Evolutionary conservation across 2,888 invertebrate genomes (phyloP), one percentile per base, ranked within the genome.

Genomic region (Lithosia quadra): DNA sequence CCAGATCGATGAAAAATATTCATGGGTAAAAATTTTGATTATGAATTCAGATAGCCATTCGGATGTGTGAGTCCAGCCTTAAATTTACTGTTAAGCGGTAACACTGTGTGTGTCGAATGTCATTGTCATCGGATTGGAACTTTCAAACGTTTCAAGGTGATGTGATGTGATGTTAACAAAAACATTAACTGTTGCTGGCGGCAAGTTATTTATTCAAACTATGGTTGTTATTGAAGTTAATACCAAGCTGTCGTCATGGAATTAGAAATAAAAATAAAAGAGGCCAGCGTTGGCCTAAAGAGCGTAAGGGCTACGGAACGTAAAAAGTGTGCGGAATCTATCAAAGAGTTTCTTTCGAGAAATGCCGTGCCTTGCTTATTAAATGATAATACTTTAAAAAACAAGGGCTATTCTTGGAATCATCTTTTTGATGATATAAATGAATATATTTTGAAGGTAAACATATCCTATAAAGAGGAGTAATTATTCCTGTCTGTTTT

Each of bases 391-490:
- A 90, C 92, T 15, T 68, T 86, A 22, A 90, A 83, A 64, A 91
- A 87, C 65, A 84, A 78, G 36, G 92, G 92, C 9, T 90, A 91
- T 75, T 87, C 88, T 13, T 95, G 95, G 95, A 92, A 91, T 84
- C 83, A 89, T 78, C 76, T 95, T 22, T 94, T 95, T 82, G 89
- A 90, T 69, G 89, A 91, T 72, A 88, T 94, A 28, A 88, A 92
- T 84, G 92, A 93, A 60, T 92, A 88, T 81, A 85, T 93, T 61
- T 76, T 95, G n/a, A 94, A 93, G 91, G 95, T 93, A 83, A 55
- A 8, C 34, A 33, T 15, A 22, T 24, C 2, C 28, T 3, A 0
- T 33, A 24, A 18, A 56, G 11, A 13, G 24, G 5, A 21, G n/a
- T n/a, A 36, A 7, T 5, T 7, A 43, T 15, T 55, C 2, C 55